phyloP scores from a whole-genome alignment of 1,140 invertebrate species.

The Cataglyphis hispanica region DNA sequence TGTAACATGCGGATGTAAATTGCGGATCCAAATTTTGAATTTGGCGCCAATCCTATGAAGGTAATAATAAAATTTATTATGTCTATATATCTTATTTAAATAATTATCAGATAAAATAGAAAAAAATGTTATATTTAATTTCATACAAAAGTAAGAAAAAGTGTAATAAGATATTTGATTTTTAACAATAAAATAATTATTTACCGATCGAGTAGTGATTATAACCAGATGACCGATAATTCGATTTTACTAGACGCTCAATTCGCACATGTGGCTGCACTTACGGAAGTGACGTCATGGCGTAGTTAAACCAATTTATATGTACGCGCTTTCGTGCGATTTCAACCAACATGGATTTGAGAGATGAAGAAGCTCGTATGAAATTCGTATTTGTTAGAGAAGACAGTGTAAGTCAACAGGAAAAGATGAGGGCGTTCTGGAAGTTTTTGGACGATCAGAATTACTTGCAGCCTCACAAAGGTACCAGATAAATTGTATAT shows the following conservation, averaged over 20 bases:
- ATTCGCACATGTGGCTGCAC: conserved; percentile 14
- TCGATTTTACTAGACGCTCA: conserved; percentile 48
- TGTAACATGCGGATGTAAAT: too few species aligned
- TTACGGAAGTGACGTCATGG: conserved; percentile 48
- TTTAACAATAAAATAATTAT: neutral
- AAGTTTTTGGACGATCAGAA: conserved; percentile 66
- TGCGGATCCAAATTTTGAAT: too few species aligned
- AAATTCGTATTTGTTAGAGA: conserved; percentile 68
- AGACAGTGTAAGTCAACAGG: conserved; percentile 48
- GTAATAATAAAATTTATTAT: too few species aligned
- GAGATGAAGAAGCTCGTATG: conserved; percentile 19
- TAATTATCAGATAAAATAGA: too few species aligned
- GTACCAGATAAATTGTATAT: neutral
- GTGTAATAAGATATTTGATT: neutral
- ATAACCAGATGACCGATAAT: conserved; percentile 14
- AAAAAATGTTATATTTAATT: too few species aligned
- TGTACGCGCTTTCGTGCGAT: neutral
- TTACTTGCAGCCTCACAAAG: conserved; percentile 54
- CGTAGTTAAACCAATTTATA: neutral
- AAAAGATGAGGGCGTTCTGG: conserved; percentile 76
- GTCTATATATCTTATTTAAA: too few species aligned
- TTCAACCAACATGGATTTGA: conserved; percentile 33
- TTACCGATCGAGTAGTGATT: conserved; percentile 37
- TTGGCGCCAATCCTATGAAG: too few species aligned
- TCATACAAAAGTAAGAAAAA: too few species aligned